Percentiles rank a stretch among this genome's conserved stretches.
Evolutionary conservation across 2,797 vertebrate species (phyloP).

Genomic region (Falco concolor): DNA sequence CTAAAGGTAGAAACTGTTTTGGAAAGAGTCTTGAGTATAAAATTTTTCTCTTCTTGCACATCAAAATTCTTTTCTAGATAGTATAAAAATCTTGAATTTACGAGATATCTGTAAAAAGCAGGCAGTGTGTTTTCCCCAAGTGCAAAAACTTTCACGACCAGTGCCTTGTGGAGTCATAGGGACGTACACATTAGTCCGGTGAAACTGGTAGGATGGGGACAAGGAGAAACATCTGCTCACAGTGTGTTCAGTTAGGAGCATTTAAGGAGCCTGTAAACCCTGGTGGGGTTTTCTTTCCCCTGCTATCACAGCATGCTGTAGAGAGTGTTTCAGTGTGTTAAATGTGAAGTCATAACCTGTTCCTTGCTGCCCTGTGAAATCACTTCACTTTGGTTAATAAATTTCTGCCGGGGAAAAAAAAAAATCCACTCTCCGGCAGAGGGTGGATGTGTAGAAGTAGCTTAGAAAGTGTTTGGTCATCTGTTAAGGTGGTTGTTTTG

Average conservation of each 20-base stretch:
- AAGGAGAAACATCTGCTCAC: neutral
- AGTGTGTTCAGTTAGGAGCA: neutral
- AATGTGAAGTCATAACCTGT: conserved; percentile 17
- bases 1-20: neutral
- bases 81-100: neutral
- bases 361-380: conserved; percentile 1
- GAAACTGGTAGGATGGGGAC: neutral
- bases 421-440: neutral
- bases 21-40: neutral
- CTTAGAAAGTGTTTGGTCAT: neutral
- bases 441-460: neutral
- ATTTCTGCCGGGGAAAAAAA: neutral
- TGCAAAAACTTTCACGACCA: neutral
- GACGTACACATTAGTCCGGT: neutral
- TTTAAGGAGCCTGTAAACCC: neutral
- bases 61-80: neutral
- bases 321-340: neutral
- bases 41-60: neutral
- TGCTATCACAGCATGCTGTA: neutral
- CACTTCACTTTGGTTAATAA: conserved; percentile 35
- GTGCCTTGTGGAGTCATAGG: neutral
- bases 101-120: neutral
- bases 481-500: neutral
- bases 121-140: neutral
- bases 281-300: neutral